Conservation (phyloP, 2,113 vertebrate species). For the Aix galericulata region DNA sequence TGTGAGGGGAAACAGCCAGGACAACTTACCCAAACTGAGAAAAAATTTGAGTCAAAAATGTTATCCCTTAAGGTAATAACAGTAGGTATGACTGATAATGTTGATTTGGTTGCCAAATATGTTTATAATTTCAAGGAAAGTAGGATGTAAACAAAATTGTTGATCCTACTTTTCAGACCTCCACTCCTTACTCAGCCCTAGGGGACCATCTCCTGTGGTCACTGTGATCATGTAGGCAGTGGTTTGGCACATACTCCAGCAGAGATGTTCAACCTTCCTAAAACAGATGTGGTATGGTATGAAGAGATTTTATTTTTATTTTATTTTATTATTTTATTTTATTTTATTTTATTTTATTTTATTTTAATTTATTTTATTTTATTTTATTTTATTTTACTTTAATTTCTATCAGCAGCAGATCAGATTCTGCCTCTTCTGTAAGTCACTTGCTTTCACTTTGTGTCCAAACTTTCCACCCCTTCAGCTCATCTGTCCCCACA, state of each 20-base stretch:
- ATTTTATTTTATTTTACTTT: no score
- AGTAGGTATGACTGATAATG: not conserved
- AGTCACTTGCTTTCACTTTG: not conserved
- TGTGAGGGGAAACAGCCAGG: fast-evolving
- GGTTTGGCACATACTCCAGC: not conserved
- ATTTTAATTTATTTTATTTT: no score
- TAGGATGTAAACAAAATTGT: not conserved
- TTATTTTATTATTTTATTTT: no score
- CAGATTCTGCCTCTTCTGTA: not conserved
- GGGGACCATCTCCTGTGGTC: not conserved
- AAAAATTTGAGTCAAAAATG: not conserved
- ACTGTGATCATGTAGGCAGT: not conserved
- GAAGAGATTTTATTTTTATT: no score
- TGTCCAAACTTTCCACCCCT: not conserved
- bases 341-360: no score
- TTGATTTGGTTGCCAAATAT: not conserved
- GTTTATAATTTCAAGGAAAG: not conserved
- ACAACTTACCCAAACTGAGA: not conserved
- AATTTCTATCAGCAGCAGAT: not conserved
- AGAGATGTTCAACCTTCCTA: not conserved
- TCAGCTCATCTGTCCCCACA: not conserved
- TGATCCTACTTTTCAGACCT: not conserved
- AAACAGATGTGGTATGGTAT: not conserved
- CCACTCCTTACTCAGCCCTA: not conserved
- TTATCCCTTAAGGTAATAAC: not conserved